Conservation (phyloP, 1,140 invertebrate species). For the Melanaphis sacchari region DNA sequence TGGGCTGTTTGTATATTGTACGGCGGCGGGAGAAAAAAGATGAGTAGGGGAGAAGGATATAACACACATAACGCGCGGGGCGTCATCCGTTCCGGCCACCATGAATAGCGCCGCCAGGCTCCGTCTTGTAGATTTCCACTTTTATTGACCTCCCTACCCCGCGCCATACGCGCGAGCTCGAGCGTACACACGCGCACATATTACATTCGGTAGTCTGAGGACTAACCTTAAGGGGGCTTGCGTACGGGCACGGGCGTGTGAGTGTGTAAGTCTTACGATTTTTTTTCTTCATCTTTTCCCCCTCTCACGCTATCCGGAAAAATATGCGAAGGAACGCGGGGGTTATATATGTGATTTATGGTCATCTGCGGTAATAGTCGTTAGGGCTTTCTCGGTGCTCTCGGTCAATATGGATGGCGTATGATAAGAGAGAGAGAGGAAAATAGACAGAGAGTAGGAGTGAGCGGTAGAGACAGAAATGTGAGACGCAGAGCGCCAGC, state of each 20-base stretch:
- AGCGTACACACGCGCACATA: background rate
- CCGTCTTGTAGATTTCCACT: conserved; percentile 57
- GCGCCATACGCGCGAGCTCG: background rate
- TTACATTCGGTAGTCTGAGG: background rate
- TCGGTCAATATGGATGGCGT: conserved; percentile 55
- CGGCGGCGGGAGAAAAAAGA: background rate
- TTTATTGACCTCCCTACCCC: conserved; percentile 54
- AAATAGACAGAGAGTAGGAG: background rate
- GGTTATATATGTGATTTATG: conserved; percentile 49
- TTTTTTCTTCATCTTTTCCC: conserved; percentile 39
- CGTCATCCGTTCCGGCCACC: conserved; percentile 43
- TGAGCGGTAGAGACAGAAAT: background rate
- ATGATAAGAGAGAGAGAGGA: conserved; percentile 26
- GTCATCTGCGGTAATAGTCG: conserved; percentile 57
- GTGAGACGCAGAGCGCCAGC: background rate
- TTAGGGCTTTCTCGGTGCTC: conserved; percentile 33
- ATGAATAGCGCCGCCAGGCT: conserved; percentile 53
- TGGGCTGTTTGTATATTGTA: background rate
- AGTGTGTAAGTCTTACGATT: background rate
- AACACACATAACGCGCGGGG: conserved; percentile 38
- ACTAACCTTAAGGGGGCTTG: background rate
- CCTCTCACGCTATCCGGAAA: background rate
- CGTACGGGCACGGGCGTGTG: background rate
- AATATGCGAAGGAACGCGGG: conserved; percentile 47
- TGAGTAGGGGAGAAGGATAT: background rate